Percentiles rank a stretch among this genome's conserved stretches.
Evolutionary conservation across 2,888 invertebrate species (phyloP).

Genomic region (Quadroppia sp.): DNA sequence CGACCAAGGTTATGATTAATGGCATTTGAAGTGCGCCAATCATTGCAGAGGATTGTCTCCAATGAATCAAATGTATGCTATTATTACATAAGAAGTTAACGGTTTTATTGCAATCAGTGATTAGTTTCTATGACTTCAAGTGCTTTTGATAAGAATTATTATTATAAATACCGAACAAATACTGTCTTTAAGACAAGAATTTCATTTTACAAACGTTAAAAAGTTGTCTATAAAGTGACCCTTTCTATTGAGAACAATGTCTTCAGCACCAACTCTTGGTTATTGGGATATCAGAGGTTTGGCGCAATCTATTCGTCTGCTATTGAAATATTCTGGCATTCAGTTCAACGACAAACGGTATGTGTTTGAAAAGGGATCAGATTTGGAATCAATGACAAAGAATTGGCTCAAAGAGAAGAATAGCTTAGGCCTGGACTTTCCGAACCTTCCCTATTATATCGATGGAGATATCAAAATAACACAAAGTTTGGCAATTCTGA

Average conservation of each 20-base stretch:
- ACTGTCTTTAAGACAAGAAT: background rate
- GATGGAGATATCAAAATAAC: constrained; percentile 53
- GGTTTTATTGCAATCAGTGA: too few relatives aligned
- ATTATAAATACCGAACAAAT: too few relatives aligned
- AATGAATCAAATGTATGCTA: too few relatives aligned
- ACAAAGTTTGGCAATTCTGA: constrained; percentile 47
- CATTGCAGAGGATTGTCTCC: too few relatives aligned
- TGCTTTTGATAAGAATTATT: too few relatives aligned
- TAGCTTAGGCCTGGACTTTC: constrained; percentile 53
- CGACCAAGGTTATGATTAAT: too few relatives aligned
- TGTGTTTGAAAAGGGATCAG: constrained; percentile 51
- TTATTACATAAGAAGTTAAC: too few relatives aligned
- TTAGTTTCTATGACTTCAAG: too few relatives aligned
- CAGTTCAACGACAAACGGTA: constrained; percentile 56
- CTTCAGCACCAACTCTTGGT: constrained; percentile 41
- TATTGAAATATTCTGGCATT: constrained; percentile 54
- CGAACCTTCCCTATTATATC: constrained; percentile 54
- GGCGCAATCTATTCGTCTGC: constrained; percentile 51
- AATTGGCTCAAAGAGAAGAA: constrained; percentile 52
- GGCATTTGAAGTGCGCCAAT: too few relatives aligned
- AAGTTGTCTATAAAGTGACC: background rate
- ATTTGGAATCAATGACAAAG: background rate
- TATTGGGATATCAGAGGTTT: constrained; percentile 48
- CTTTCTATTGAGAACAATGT: background rate
- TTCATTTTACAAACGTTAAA: background rate